phyloP scores from a whole-genome alignment of 2,797 vertebrate species.

The Brachymystax lenok region DNA sequence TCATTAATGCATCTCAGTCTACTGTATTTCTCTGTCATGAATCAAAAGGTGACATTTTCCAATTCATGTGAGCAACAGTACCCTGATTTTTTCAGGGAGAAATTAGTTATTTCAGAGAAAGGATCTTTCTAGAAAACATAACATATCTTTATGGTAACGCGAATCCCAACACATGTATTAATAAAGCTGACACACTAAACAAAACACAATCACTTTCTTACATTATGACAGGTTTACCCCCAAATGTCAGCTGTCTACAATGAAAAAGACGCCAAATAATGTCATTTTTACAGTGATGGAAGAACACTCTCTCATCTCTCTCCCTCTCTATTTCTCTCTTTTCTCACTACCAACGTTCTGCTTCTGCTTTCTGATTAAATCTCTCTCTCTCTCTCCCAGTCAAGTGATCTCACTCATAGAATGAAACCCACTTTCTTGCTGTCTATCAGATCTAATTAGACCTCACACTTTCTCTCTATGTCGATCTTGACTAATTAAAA shows the following conservation, averaged over 20 bases:
- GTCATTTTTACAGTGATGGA: not conserved
- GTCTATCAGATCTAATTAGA: conserved; percentile 64
- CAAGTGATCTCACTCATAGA: not conserved
- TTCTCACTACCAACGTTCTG: not conserved
- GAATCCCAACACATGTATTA: conserved; percentile 4
- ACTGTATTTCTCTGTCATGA: not conserved
- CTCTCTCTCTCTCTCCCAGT: conserved; percentile 13
- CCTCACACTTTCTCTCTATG: conserved; percentile 61
- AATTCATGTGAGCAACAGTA: conserved; percentile 3
- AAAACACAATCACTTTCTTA: not conserved
- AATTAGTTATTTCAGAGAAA: not conserved
- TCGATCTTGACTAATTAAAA: conserved; percentile 75
- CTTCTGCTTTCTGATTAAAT: not conserved
- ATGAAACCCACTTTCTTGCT: conserved; percentile 27
- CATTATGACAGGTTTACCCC: conserved; percentile 14
- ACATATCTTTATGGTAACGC: not conserved
- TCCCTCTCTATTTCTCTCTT: not conserved
- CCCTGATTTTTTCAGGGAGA: not conserved
- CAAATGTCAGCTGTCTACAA: conserved; percentile 11
- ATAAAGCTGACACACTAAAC: not conserved
- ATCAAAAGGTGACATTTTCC: not conserved
- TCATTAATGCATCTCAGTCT: not conserved
- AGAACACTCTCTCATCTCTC: not conserved
- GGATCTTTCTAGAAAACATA: not conserved
- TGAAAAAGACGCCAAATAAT: not conserved